Evolutionary conservation across 2,888 invertebrate species (phyloP), one percentile per base, ranked within the genome.

Genomic region (Caenorhabditis sp.): DNA sequence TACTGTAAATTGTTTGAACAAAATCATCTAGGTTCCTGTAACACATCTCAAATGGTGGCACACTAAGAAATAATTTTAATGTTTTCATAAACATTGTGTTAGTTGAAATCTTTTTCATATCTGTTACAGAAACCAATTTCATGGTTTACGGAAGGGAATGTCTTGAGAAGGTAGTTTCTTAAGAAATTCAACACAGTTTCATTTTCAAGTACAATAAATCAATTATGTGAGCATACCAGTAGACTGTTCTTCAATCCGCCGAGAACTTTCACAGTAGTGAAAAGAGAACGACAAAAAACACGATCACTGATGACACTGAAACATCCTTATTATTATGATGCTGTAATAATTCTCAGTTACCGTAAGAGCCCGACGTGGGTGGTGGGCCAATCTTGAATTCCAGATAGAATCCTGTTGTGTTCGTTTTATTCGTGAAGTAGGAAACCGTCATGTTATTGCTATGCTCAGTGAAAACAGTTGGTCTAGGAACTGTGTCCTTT

Each of bases 391-490:
- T 79, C 28, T 58, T 38, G 19, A 79, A 79, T 14, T 64, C 22
- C 12, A 79, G 26, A 47, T 56, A 70, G 54, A 79, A 79, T 10
- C 79, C 79, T 3, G n/a, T 70, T 0, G 79, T 56, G 14, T 24
- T 28, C 19, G 54, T 56, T 47, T 35, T 54, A 6, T 70, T 70
- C 7, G 79, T 70, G 1, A 35, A 16, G n/a, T 79, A 79, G 2
- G 19, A 0, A 1, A 79, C 79, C 16, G 44, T 64, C 61, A 79
- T 47, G 44, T 63, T 79, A 5, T 19, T 44, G 7, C 44, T 51
- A 14, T 16, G 26, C 1, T 19, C 69, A 14, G 59, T 12, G 7
- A 70, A 70, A 16, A 2, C 26, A 22, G 5, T 14, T 26, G 47
- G n/a, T 12, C 14, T 5, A 12, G 19, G 22, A 54, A 14, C 4